Conservation (phyloP, 2,113 vertebrate genomes). For the Leptosomus discolor region DNA sequence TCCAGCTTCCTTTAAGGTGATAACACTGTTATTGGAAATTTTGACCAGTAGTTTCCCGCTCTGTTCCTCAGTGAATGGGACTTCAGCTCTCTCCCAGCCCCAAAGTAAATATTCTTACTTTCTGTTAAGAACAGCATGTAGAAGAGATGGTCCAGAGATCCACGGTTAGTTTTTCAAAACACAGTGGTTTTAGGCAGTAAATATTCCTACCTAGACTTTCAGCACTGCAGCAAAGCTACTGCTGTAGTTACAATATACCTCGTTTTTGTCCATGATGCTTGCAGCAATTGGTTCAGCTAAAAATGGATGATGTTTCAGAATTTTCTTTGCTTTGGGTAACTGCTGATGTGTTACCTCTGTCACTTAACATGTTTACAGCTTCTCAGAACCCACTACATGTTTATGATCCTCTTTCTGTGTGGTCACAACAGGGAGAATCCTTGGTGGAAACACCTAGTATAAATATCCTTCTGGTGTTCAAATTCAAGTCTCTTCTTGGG, state of each 20-base stretch:
- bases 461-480: background rate
- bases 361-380: background rate
- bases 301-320: background rate
- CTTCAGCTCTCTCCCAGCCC: background rate
- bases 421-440: background rate
- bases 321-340: background rate
- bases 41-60: background rate
- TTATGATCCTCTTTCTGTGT: background rate
- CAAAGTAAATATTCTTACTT: background rate
- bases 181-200: background rate
- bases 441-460: background rate
- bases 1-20: background rate
- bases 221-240: background rate
- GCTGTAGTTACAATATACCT: background rate
- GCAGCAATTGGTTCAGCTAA: background rate
- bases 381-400: background rate
- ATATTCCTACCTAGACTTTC: accelerated
- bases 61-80: background rate
- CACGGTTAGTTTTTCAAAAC: background rate
- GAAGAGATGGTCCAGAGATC: background rate
- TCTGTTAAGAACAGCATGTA: background rate
- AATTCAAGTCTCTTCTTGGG: background rate
- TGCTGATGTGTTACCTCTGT: background rate
- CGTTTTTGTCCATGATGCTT: background rate
- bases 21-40: background rate